Evolutionary conservation across 53 echinoderm and acorn worm genomes (phyloP).

Genomic region (Holothuria leucospilota): DNA sequence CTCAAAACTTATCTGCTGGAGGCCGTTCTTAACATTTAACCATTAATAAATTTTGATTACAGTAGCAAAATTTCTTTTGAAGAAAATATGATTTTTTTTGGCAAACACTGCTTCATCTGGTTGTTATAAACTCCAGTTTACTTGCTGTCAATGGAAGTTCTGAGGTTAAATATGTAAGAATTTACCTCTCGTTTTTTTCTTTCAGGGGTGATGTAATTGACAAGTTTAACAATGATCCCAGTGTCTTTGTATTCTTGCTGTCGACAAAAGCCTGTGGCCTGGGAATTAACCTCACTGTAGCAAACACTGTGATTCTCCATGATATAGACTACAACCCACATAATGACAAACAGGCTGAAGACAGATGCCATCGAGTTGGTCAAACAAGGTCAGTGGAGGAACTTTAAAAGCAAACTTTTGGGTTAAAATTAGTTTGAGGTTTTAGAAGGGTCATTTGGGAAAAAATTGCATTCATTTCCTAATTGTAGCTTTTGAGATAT

Average conservation of each 20-base stretch:
- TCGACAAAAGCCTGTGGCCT: constrained; percentile 95
- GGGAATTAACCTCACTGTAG: constrained; percentile 95
- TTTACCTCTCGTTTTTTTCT: not conserved
- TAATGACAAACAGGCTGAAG: constrained; percentile 98
- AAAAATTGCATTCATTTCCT: no score
- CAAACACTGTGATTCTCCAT: constrained; percentile 92
- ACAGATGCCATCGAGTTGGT: constrained; percentile 93
- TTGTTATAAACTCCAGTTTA: no score
- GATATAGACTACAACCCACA: constrained; percentile 99
- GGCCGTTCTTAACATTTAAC: no score
- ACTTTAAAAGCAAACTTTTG: not conserved
- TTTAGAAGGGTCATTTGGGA: no score
- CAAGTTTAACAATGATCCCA: constrained; percentile 82
- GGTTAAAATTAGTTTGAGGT: not conserved
- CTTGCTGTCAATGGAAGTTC: no score
- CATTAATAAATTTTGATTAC: no score
- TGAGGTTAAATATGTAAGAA: no score
- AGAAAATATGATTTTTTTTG: no score
- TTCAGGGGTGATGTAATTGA: constrained; percentile 83
- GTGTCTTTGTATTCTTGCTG: constrained; percentile 90
- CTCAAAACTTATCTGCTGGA: no score
- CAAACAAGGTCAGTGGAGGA: constrained; percentile 78
- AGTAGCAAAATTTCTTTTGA: no score
- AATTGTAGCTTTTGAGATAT: no score
- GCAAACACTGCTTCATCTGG: no score